These are phyloP conservation scores for Metridium senile DNA, from an alignment of 92 coral and sea anemone species.

Conservation along the genomic window DNA sequence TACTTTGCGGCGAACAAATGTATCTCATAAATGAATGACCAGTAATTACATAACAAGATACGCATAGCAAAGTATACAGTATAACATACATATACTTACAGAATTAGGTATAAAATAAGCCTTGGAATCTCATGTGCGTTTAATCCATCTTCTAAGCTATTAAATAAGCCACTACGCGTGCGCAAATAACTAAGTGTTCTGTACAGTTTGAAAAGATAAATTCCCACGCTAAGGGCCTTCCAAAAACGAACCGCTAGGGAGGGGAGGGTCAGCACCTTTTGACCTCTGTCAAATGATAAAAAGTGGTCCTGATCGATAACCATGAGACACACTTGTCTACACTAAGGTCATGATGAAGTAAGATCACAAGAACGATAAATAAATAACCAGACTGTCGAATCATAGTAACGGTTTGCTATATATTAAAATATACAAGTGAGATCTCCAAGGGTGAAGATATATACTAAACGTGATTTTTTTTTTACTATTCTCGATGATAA, in stretches of 20 bases:
- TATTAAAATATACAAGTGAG: no score
- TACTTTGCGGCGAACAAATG: no score
- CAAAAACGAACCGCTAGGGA: background rate
- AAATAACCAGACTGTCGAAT: background rate
- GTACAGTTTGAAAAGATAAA: constrained; percentile 1
- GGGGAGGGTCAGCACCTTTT: background rate
- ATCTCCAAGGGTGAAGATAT: no score
- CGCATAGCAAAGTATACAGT: background rate
- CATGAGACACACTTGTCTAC: constrained; percentile 21
- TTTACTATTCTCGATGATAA: no score
- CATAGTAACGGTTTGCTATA: no score
- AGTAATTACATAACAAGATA: no score
- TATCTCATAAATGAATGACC: no score
- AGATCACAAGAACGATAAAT: constrained; percentile 4
- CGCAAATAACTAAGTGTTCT: constrained; percentile 14
- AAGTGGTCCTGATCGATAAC: background rate
- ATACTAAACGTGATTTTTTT: no score
- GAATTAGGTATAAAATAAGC: background rate
- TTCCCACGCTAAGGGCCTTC: background rate
- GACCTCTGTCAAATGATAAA: background rate
- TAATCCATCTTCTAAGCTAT: background rate
- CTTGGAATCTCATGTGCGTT: background rate
- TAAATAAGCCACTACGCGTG: background rate
- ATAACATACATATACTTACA: background rate
- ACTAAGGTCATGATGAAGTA: constrained; percentile 13